Percentiles rank a stretch among this genome's conserved stretches.
Evolutionary conservation across 1,140 invertebrate genomes (phyloP).

Genomic region (Aphaenogaster ashmeadi): DNA sequence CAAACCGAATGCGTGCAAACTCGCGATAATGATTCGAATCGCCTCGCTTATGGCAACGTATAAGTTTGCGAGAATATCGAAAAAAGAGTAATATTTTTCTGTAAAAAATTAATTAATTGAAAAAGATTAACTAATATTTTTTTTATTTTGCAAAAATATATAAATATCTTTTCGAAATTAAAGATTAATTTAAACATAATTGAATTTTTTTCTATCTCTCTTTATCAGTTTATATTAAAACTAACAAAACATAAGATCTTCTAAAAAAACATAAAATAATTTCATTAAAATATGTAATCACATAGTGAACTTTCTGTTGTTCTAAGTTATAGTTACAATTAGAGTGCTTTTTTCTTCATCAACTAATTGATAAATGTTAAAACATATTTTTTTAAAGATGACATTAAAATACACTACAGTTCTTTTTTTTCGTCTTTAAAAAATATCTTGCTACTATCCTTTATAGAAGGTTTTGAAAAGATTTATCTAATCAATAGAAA

Average conservation of each 20-base stretch:
- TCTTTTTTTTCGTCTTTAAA: neutral
- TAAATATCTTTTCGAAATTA: neutral
- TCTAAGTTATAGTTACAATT: neutral
- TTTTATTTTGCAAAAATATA: neutral
- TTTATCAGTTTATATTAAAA: neutral
- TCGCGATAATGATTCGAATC: slow-evolving; percentile 13
- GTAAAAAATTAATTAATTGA: neutral
- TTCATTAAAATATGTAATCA: neutral
- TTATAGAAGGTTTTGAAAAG: neutral
- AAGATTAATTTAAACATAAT: neutral
- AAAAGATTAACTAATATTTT: neutral
- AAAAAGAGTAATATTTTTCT: neutral
- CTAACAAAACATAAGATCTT: neutral
- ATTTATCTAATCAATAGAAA: neutral
- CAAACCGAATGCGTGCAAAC: neutral
- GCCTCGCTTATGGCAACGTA: neutral
- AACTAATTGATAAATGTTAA: neutral
- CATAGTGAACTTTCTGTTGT: neutral
- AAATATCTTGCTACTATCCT: neutral
- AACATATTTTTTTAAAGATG: neutral
- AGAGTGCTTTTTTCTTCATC: neutral
- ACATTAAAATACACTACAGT: neutral
- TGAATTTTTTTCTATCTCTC: neutral
- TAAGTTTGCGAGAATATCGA: neutral
- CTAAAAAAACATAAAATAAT: neutral